A percentile compares a stretch with the other conserved stretches of the same genome.
These are phyloP conservation scores for Bradypus variegatus DNA, from an alignment of 2,797 vertebrate species.

Conservation along the genomic window DNA sequence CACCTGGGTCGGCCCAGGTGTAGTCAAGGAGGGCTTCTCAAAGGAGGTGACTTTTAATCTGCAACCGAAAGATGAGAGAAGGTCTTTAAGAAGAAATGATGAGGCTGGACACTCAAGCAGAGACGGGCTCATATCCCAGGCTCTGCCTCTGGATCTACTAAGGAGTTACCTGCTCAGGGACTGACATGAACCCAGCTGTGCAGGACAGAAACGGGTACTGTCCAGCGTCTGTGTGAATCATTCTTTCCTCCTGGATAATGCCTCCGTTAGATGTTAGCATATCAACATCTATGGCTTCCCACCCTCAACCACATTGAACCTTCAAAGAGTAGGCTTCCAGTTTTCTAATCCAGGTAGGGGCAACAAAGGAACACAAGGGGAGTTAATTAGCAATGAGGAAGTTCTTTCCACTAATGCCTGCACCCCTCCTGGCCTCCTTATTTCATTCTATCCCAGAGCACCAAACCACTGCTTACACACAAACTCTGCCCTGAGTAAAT, in stretches of 20 bases:
- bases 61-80: not conserved
- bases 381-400: not conserved
- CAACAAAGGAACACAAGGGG: not conserved
- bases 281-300: not conserved
- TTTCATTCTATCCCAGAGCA: not conserved
- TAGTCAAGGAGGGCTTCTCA: not conserved
- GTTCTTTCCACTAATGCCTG: not conserved
- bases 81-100: not conserved
- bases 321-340: not conserved
- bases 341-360: not conserved
- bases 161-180: not conserved
- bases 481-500: not conserved
- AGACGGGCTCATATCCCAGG: not conserved
- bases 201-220: not conserved
- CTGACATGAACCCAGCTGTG: accelerated
- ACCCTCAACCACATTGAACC: not conserved
- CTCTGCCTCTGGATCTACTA: not conserved
- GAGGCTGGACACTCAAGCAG: not conserved
- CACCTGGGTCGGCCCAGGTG: not conserved
- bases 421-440: too few relatives aligned
- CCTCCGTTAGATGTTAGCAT: not conserved
- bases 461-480: not conserved
- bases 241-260: not conserved
- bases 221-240: not conserved
- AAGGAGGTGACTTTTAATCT: not conserved